Percentiles rank a stretch among this genome's conserved stretches.
Evolutionary conservation across 2,113 vertebrate species (phyloP).

Genomic region (Pseudorhombus dupliciocellatus): DNA sequence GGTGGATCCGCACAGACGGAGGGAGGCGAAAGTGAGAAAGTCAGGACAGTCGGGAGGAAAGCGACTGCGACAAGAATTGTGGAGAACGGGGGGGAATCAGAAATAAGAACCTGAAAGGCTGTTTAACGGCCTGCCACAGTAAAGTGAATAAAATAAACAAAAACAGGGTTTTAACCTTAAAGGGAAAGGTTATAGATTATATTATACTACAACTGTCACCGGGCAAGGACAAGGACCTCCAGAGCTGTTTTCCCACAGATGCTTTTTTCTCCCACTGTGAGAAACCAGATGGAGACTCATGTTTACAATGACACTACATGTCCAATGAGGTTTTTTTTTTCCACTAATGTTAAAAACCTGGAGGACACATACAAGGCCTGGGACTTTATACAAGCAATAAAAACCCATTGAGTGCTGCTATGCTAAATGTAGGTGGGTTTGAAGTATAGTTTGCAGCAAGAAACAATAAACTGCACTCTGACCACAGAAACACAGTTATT

Average conservation of each 20-base stretch:
- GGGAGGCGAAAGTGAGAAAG: constrained; percentile 45
- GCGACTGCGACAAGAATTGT: constrained; percentile 15
- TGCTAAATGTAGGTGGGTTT: too few species aligned
- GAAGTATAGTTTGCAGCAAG: too few species aligned
- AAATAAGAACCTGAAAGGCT: neutral
- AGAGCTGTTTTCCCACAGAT: constrained; percentile 60
- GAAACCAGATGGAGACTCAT: constrained; percentile 56
- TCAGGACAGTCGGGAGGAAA: constrained; percentile 35
- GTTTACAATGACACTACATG: constrained; percentile 36
- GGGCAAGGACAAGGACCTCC: constrained; percentile 38
- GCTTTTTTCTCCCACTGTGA: constrained; percentile 41
- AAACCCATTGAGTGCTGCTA: too few species aligned
- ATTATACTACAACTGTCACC: constrained; percentile 41
- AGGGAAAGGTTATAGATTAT: constrained; percentile 47
- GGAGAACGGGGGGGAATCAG: constrained; percentile 10
- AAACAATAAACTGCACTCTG: neutral
- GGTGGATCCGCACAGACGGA: constrained; percentile 70
- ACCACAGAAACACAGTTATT: neutral
- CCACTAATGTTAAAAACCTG: neutral
- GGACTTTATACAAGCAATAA: too few species aligned
- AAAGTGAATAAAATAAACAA: neutral
- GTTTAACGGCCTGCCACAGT: constrained; percentile 20
- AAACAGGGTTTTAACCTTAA: constrained; percentile 27
- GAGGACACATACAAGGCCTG: too few species aligned
- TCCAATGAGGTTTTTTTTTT: constrained; percentile 16